Evolutionary conservation across 1,140 invertebrate species (phyloP).

Genomic region (Nephila pilipes): DNA sequence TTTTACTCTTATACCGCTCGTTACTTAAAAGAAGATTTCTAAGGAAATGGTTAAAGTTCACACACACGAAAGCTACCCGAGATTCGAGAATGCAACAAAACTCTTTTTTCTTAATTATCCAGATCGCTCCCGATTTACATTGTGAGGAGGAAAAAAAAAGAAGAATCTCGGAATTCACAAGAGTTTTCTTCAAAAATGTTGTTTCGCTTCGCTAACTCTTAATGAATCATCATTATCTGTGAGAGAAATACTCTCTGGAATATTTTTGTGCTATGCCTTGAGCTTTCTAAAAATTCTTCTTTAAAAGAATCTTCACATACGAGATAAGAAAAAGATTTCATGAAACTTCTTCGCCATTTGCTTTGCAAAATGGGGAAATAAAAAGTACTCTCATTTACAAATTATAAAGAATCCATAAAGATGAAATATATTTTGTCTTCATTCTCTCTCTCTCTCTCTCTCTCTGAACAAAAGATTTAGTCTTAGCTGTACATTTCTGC

Average conservation of each 20-base stretch:
- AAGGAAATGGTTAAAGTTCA: no score
- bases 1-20: neutral
- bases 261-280: neutral
- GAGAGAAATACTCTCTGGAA: neutral
- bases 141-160: neutral
- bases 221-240: constrained; percentile 1
- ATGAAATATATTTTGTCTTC: constrained; percentile 15
- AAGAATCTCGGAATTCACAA: neutral
- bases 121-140: neutral
- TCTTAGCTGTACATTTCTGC: neutral
- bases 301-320: neutral
- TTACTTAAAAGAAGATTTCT: neutral
- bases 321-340: neutral
- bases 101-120: neutral
- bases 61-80: neutral
- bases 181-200: neutral
- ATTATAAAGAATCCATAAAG: constrained; percentile 11
- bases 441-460: no score
- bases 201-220: neutral
- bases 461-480: neutral
- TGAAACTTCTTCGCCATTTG: neutral
- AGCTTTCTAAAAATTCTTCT: neutral
- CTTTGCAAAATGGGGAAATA: neutral
- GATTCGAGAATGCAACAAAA: neutral
- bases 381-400: neutral